phyloP scores from a whole-genome alignment of 2,113 vertebrate species.

The Gallinago undulata region DNA sequence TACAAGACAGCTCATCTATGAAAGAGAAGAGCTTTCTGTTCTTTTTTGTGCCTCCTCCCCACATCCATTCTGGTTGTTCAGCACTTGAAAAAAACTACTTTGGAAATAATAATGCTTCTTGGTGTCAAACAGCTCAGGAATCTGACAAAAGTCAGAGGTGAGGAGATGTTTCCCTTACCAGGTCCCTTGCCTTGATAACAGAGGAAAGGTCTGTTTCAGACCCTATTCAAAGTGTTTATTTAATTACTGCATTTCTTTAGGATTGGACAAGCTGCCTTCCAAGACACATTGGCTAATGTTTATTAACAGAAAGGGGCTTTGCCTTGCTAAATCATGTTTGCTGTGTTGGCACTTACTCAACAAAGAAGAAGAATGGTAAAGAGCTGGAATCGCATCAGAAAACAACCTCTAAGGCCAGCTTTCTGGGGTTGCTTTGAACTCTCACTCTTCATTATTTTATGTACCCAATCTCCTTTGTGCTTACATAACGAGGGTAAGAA shows the following conservation, averaged over 20 bases:
- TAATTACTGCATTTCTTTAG: constrained; percentile 1
- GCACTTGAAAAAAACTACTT: background rate
- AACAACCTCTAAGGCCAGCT: background rate
- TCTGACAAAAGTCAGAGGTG: background rate
- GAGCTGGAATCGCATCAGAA: background rate
- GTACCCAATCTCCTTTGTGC: constrained; percentile 27
- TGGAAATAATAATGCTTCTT: background rate
- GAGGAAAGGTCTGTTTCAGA: background rate
- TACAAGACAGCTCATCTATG: background rate
- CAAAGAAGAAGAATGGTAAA: background rate
- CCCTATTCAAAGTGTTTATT: background rate
- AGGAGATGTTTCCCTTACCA: background rate
- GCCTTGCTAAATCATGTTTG: background rate
- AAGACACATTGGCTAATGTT: background rate
- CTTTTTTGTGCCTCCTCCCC: background rate
- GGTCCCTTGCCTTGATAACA: background rate
- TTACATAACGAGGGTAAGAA: constrained; percentile 3
- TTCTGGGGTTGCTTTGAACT: constrained; percentile 53
- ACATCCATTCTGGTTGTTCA: background rate
- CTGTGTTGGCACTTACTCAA: background rate
- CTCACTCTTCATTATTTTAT: constrained; percentile 60
- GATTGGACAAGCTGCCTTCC: background rate
- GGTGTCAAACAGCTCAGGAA: background rate
- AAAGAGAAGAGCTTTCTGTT: background rate
- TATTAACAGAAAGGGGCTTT: background rate